Base-by-base conservation (phyloP, 2,888 invertebrate genomes). In the Hypselothyrea guttata region DNA sequence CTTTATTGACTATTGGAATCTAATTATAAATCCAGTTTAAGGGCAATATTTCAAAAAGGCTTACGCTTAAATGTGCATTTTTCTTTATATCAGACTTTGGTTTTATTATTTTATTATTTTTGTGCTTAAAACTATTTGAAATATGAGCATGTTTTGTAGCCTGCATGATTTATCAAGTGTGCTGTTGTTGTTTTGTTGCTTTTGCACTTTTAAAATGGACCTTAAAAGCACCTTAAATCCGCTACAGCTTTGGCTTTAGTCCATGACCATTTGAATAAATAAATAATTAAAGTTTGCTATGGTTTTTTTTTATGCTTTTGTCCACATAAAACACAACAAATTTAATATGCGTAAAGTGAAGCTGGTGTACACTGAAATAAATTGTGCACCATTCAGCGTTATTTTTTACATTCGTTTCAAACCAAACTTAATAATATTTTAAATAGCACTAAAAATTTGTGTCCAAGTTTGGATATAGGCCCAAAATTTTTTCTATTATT, bases 221-320 rank as follows among this genome's bases (percentile, higher is more conserved):
- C 60, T 44, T 42, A 47, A 51, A 46, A 61, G 41, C 42, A 59
- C 16, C 51, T 45, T 44, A 37, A 57, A 30, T 34, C 27, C 7
- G 12, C 22, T 18, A 8, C 1, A 8, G 13, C 22, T 4, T 22
- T 22, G 22, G 22, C 22, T 45, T 54, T 53, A 44, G 48, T 35
- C 42, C 51, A 49, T 47, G 57, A 54, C 60, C 65, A 60, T 71
- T 66, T 64, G 61, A 77, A 81, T 77, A 68, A 81, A 77, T 77
- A 82, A 81, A 81, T 77, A 68, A 77, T 71, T 74, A 77, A 74
- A 75, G 58, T 49, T 42, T 51, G 51, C 48, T 4, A 22, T 5
- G 22, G 22, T 22, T 22, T 22, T 22, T 22, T 22, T 35, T 47
- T 22, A 40, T 49, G 73, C 68, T 57, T 37, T 46, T 58, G 52